phyloP scores from a whole-genome alignment of 2,113 vertebrate species.

The Cochlearius cochlearius region DNA sequence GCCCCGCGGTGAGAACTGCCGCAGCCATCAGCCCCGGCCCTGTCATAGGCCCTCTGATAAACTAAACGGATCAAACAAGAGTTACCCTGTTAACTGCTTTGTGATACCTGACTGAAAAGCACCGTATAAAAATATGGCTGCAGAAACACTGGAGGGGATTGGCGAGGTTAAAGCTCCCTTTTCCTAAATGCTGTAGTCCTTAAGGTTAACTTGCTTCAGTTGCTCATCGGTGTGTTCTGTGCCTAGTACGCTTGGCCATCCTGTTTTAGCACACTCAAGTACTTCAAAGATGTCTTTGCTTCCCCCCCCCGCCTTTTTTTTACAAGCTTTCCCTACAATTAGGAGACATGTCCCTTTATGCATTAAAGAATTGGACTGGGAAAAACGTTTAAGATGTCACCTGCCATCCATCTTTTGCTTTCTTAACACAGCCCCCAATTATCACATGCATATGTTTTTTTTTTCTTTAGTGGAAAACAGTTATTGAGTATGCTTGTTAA shows the following conservation, averaged over 20 bases:
- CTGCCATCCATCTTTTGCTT: neutral
- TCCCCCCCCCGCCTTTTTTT: neutral
- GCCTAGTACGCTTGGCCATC: neutral
- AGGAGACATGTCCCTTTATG: neutral
- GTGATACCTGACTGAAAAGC: neutral
- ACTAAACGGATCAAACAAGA: neutral
- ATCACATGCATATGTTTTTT: accelerated
- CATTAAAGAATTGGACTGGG: neutral
- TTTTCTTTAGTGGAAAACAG: neutral
- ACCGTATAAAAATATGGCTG: neutral
- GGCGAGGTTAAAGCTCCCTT: neutral
- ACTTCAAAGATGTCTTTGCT: neutral
- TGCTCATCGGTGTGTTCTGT: neutral
- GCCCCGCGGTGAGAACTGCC: accelerated
- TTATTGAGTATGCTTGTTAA: neutral
- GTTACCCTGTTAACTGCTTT: neutral
- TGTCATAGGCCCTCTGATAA: neutral
- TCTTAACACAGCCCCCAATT: neutral
- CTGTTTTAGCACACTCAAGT: neutral
- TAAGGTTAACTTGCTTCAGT: neutral
- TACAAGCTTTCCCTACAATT: neutral
- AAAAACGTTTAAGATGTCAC: neutral
- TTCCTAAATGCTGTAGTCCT: neutral
- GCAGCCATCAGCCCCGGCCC: neutral
- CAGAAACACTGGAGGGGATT: neutral